Conservation (phyloP, 2,113 vertebrate species). For the Vulpes vulpes region DNA sequence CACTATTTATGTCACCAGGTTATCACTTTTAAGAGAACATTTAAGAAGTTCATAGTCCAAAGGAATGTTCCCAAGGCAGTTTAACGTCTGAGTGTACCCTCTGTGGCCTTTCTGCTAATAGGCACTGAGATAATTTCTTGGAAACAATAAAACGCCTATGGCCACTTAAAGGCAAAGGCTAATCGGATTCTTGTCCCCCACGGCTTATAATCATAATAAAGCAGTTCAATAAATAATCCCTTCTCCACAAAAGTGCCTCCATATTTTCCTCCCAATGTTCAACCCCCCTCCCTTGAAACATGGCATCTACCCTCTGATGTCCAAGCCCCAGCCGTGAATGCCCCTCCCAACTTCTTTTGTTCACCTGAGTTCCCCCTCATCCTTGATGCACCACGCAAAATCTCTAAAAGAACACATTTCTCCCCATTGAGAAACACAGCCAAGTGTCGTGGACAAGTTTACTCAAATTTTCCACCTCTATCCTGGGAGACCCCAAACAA, state of each 20-base stretch:
- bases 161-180: constrained; percentile 27
- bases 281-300: neutral
- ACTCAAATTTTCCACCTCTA: neutral
- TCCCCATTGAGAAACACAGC: neutral
- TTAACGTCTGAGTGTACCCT: neutral
- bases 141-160: constrained; percentile 52
- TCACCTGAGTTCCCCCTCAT: neutral
- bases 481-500: neutral
- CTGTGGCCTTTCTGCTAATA: neutral
- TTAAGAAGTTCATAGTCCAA: constrained; percentile 52
- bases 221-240: constrained; percentile 18
- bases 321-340: neutral
- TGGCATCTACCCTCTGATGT: neutral
- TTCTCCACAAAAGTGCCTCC: neutral
- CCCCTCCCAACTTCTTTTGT: neutral
- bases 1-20: neutral
- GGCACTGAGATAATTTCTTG: constrained; percentile 43
- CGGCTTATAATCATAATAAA: neutral
- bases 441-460: neutral
- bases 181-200: neutral
- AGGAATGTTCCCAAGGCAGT: neutral
- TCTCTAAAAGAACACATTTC: neutral
- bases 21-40: neutral
- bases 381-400: neutral
- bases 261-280: neutral